These are phyloP conservation scores for Quadriops clusia DNA, from an alignment of 2,888 invertebrate genomes.

Conservation along the genomic window DNA sequence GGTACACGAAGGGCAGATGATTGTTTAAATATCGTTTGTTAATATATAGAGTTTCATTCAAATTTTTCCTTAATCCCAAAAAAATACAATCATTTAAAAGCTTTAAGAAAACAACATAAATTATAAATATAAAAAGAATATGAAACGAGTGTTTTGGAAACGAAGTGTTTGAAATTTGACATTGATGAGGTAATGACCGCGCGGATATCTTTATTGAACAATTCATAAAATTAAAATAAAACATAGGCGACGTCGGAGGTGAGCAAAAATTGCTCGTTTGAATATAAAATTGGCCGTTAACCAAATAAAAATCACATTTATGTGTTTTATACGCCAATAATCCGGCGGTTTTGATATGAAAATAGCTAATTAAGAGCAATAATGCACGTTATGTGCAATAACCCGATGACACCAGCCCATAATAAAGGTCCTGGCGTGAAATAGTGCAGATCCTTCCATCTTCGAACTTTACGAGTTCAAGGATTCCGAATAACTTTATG, in stretches of 20 bases:
- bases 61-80: no score
- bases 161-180: no score
- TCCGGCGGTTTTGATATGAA: conserved; percentile 25
- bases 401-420: conserved; percentile 24
- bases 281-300: conserved; percentile 27
- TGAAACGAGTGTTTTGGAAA: no score
- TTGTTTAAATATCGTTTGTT: no score
- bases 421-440: conserved; percentile 23
- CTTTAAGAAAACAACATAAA: no score
- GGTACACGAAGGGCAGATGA: no score
- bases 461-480: conserved; percentile 14
- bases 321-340: conserved; percentile 27
- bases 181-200: no score
- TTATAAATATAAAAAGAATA: no score
- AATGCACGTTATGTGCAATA: conserved; percentile 25
- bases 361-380: conserved; percentile 25
- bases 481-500: conserved; percentile 12
- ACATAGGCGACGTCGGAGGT: conserved; percentile 15
- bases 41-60: no score
- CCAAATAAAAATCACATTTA: conserved; percentile 27
- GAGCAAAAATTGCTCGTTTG: conserved; percentile 22
- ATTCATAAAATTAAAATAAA: no score
- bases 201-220: no score
- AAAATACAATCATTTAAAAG: no score
- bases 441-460: conserved; percentile 13